Base-by-base conservation (phyloP, 2,113 vertebrate genomes). In the Terrapene triunguis region DNA sequence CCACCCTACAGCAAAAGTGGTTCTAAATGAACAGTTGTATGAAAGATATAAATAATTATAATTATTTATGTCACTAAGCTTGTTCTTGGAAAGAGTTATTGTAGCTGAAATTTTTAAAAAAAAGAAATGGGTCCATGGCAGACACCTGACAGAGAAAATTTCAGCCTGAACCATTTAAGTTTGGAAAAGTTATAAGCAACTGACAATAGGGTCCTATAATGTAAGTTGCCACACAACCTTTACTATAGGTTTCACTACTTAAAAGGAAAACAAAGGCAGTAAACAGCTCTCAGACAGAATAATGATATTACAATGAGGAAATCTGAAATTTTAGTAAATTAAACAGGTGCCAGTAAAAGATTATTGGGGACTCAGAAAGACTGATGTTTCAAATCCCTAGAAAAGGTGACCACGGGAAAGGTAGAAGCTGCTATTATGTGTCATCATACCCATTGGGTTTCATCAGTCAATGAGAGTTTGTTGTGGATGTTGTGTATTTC, bases 361-460 rank as follows among this genome's bases (percentile, higher is more conserved):
- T 80, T 78, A 27, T 0, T 62, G 8, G 72, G 57, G 24, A n/a
- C 81, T 93, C 83, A n/a, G n/a, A 38, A 96, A 72, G 51, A 92
- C 91, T 92, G 48, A 27, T 55, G 32, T 62, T 80, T 32, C n/a
- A 54, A 62, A 55, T 27, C 89, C 80, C 85, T 78, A 92, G 81
- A 86, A 82, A 89, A 91, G n/a, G 92, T 42, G 51, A 80, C 29
- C n/a, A 44, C 19, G 72, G 51, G 59, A 90, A 87, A 95, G 59
- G 74, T 47, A 85, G 10, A 35, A 29, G 82, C 38, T 83, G 69
- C 69, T 42, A 42, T 42, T 92, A 17, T 3, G 81, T 94, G n/a
- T n/a, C n/a, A 29, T 65, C 57, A 24, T 29, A 85, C 54, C 83
- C 21, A 8, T 59, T 81, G 59, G 5, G 25, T 22, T 9, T 89